Base-by-base conservation (phyloP, 2,113 vertebrate species). In the Terrapene triunguis region DNA sequence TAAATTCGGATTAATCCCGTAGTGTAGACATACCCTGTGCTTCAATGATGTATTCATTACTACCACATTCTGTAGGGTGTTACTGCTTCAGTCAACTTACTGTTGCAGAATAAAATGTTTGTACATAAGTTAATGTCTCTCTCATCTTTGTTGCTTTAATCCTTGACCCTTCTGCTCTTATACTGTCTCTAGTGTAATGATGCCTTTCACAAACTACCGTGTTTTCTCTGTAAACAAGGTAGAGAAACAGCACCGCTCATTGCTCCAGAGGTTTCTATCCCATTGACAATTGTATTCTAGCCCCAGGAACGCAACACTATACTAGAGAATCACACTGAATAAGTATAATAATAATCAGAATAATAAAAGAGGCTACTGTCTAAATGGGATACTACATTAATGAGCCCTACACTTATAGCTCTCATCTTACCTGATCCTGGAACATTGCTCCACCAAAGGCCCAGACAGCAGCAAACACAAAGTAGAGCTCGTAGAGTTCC, bases 401-500 rank as follows among this genome's bases (percentile, higher is more conserved):
- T 79, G 42, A 17, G 25, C 17, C 50, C 8, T 47, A 10, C 12
- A 21, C 27, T 55, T 35, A n/a, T 17, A 85, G 5, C 10, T 83
- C 59, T 14, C 29, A 69, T 85, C 97, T 95, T 98, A 99, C 99
- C 99, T 99, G 99, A 92, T 99, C 99, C 96, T 99, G 99, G 97
- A 99, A 99, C 98, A 99, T 96, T 50, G 99, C 98, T 89, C 99
- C 99, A 8, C 99, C 99, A 25, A 99, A 99, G 81, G 99, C 99
- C 99, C 99, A 99, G 96, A 99, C 95, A 2, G 99, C 98, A 88
- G 99, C 99, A 90, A 99, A 99, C 89, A 99, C 99, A 96, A 99
- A 99, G 96, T 99, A 99, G 76, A 99, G 99, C 93, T 99, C 99
- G 14, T 99, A 99, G 7, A 99, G 98, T 79, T 99, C 99, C 94